These are phyloP conservation scores for Mus spretus DNA, from an alignment of 2,797 vertebrate genomes.

Conservation along the genomic window DNA sequence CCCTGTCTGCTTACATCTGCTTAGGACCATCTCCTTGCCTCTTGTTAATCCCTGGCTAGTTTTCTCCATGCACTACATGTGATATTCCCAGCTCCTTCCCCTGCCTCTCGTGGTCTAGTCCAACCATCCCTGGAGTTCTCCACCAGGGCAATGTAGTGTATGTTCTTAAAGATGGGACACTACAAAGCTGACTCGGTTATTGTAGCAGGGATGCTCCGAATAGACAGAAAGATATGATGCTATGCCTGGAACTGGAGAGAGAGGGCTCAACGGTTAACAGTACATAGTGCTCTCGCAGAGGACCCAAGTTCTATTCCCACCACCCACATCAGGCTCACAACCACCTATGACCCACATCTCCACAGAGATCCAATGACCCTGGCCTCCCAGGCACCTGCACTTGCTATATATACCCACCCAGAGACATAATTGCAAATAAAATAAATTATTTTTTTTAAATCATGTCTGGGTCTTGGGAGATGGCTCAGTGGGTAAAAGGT, in stretches of 20 bases:
- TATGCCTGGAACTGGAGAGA: neutral
- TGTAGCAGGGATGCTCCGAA: neutral
- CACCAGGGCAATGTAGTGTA: neutral
- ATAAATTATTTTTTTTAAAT: neutral
- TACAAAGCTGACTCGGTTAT: neutral
- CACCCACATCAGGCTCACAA: neutral
- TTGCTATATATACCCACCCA: too few relatives aligned
- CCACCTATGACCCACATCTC: neutral
- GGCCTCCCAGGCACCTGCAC: neutral
- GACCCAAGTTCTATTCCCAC: neutral
- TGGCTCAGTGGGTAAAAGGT: neutral
- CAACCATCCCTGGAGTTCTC: neutral
- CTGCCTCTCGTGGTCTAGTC: neutral
- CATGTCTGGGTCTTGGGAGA: neutral
- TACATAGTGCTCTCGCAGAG: neutral
- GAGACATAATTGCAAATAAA: neutral
- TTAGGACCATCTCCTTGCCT: neutral
- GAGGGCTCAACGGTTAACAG: neutral
- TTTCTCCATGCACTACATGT: neutral
- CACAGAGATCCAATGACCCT: neutral
- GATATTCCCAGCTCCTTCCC: neutral
- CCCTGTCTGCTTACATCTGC: neutral
- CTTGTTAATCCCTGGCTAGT: constrained; percentile 1
- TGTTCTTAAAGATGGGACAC: constrained; percentile 5
- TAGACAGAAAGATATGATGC: neutral